Percentiles rank a stretch among this genome's conserved stretches.
These are phyloP conservation scores for Acrossocheilus fasciatus DNA, from an alignment of 2,797 vertebrate species.

Conservation along the genomic window DNA sequence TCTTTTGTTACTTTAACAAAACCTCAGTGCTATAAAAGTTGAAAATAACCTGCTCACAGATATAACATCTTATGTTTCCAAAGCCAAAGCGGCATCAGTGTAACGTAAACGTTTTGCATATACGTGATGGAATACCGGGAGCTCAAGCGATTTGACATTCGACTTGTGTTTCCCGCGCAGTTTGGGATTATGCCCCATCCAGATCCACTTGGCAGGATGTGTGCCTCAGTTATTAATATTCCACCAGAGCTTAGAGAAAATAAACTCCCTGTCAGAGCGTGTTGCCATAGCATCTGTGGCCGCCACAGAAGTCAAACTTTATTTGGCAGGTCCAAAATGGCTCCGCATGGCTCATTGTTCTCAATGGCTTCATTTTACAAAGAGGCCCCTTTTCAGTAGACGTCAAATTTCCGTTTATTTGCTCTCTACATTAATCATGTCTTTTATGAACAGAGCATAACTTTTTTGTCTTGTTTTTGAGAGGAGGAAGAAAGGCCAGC, in stretches of 20 bases:
- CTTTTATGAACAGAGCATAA: conserved; percentile 64
- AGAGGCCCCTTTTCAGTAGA: conserved; percentile 70
- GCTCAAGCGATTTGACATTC: conserved; percentile 66
- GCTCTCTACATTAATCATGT: conserved; percentile 65
- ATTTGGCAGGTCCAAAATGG: conserved; percentile 61
- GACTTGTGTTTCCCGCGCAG: conserved; percentile 64
- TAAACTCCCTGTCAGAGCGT: conserved; percentile 73
- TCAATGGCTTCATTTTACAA: conserved; percentile 68
- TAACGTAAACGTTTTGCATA: conserved; percentile 15
- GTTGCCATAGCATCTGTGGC: conserved; percentile 72
- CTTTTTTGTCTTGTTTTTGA: conserved; percentile 59
- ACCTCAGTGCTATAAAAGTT: conserved; percentile 15
- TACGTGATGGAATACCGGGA: conserved; percentile 54
- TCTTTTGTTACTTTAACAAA: conserved; percentile 38
- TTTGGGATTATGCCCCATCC: conserved; percentile 66
- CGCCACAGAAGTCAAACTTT: conserved; percentile 69
- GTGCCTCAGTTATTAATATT: conserved; percentile 73
- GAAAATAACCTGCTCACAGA: conserved; percentile 24
- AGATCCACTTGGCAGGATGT: conserved; percentile 71
- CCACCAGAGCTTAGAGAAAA: conserved; percentile 71
- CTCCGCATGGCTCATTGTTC: conserved; percentile 70
- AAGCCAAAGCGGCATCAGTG: conserved; percentile 14
- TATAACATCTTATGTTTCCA: background rate
- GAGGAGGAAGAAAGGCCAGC: conserved; percentile 60
- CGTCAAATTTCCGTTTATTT: conserved; percentile 72